Evolutionary conservation across 2,113 vertebrate genomes (phyloP).

Genomic region (Dipodomys spectabilis): DNA sequence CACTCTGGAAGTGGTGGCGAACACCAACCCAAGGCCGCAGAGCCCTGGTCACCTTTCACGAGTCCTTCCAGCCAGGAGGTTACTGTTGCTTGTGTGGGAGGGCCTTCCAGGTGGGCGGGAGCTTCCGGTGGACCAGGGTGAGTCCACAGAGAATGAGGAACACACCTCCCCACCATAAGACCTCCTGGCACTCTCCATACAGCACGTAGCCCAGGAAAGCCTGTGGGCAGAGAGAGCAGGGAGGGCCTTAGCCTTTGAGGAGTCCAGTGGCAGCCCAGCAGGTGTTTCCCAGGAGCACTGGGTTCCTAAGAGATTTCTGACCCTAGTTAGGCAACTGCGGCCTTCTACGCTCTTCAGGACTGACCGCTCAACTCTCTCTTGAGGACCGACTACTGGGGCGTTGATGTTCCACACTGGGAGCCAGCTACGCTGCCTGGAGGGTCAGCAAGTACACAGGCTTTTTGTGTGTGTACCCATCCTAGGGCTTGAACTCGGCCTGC

Average conservation of each 20-base stretch:
- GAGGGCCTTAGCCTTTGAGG: not conserved
- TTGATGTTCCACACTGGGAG: not conserved
- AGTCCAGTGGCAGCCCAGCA: no score
- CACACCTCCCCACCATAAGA: slow-evolving; percentile 95
- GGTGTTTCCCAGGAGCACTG: no score
- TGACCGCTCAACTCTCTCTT: not conserved
- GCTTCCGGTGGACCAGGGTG: slow-evolving; percentile 89
- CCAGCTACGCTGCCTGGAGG: no score
- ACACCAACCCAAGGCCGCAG: fast-evolving
- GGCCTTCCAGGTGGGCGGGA: slow-evolving; percentile 69
- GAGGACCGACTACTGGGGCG: not conserved
- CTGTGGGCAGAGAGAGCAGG: slow-evolving; percentile 80
- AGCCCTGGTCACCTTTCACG: not conserved
- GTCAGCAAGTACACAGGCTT: not conserved
- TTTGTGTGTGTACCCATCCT: no score
- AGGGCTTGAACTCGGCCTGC: no score
- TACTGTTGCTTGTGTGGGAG: slow-evolving; percentile 73
- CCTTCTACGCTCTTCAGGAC: not conserved
- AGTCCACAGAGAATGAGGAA: slow-evolving; percentile 92
- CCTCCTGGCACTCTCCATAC: slow-evolving; percentile 91
- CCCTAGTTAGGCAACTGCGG: fast-evolving
- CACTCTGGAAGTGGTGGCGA: not conserved
- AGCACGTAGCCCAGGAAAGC: slow-evolving; percentile 93
- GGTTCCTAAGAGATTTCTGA: not conserved
- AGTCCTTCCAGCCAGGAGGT: not conserved